These are phyloP conservation scores for Tethya wilhelma DNA, from an alignment of 37 sponge, comb jelly and placozoan genomes.

Conservation along the genomic window DNA sequence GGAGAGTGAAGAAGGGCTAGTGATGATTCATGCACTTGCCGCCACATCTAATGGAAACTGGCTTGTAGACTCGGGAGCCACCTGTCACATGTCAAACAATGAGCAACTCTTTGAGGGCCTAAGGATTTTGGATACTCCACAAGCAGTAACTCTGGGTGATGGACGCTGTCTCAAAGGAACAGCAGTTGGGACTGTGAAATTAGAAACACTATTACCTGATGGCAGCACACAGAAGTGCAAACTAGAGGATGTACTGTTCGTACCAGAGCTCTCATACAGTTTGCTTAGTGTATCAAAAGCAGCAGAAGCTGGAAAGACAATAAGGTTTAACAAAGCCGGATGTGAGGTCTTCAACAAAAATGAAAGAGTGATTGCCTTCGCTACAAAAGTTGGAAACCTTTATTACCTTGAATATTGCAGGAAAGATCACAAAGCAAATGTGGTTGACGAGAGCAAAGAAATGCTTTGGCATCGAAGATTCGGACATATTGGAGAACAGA, in stretches of 20 bases:
- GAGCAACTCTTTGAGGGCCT: not conserved
- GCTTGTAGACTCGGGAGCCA: constrained; percentile 71
- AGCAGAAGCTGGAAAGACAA: constrained; percentile 15
- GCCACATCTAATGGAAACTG: constrained; percentile 25
- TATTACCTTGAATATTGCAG: constrained; percentile 40
- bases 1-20: no score
- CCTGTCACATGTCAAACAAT: constrained; percentile 55
- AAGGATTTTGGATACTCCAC: constrained; percentile 15
- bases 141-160: constrained; percentile 56
- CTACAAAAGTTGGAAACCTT: constrained; percentile 52
- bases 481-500: constrained; percentile 57
- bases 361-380: constrained; percentile 32
- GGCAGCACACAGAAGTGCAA: constrained; percentile 40
- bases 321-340: constrained; percentile 34
- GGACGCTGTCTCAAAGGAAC: constrained; percentile 29
- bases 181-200: constrained; percentile 19
- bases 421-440: constrained; percentile 2
- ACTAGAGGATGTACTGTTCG: constrained; percentile 51
- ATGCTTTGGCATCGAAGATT: constrained; percentile 54
- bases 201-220: constrained; percentile 30
- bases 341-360: constrained; percentile 33
- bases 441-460: constrained; percentile 33
- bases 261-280: constrained; percentile 36
- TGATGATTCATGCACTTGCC: no score
- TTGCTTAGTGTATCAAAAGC: constrained; percentile 59